phyloP scores from a whole-genome alignment of 2,113 vertebrate species.

The Grammomys dolichurus region DNA sequence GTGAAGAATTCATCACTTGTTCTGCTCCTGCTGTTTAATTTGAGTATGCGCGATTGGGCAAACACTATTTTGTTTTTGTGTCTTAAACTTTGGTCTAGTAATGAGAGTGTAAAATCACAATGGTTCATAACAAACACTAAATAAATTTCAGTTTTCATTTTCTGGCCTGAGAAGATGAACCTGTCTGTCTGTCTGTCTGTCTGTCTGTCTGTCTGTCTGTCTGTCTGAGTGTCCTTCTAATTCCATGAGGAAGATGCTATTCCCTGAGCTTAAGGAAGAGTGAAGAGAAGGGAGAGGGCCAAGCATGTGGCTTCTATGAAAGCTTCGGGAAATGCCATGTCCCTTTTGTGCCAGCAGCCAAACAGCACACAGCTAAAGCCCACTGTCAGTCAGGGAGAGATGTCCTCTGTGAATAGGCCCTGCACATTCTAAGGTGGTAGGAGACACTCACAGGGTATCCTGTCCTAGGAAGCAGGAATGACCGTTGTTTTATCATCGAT shows the following conservation, averaged over 20 bases:
- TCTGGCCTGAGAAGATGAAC: constrained; percentile 19
- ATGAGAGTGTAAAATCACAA: background rate
- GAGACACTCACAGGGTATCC: background rate
- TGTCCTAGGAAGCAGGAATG: background rate
- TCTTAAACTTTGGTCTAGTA: background rate
- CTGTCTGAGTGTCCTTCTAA: background rate
- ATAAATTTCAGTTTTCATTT: background rate
- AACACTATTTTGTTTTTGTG: background rate
- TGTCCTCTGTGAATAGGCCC: background rate
- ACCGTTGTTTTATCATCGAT: background rate
- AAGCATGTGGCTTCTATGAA: background rate
- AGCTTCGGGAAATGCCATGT: background rate
- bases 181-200: background rate
- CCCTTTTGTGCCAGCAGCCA: background rate
- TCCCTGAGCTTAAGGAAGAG: background rate
- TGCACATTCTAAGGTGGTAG: background rate
- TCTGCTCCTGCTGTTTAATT: background rate
- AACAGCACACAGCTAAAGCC: background rate
- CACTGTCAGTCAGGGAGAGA: background rate
- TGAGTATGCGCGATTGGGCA: background rate
- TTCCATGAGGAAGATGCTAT: background rate
- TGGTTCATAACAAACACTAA: background rate
- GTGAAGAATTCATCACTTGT: background rate
- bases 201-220: background rate
- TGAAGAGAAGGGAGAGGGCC: background rate